Evolutionary conservation across 2,888 invertebrate genomes (phyloP).

Genomic region (Xanthia icteritia): DNA sequence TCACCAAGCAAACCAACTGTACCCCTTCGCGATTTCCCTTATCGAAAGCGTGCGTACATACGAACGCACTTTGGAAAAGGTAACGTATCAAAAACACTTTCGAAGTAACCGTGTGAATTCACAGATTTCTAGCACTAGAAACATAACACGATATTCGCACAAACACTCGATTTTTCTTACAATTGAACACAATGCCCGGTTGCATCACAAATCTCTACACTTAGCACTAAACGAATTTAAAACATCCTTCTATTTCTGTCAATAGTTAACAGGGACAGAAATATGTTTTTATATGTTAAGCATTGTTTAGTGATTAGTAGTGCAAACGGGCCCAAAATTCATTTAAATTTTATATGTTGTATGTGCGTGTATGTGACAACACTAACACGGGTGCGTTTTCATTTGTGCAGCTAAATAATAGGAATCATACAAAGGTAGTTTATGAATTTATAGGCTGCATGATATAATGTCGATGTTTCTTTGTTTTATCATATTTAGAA

Average conservation of each 20-base stretch:
- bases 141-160: slow-evolving; percentile 66
- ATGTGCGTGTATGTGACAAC: slow-evolving; percentile 67
- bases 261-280: neutral
- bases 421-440: slow-evolving; percentile 90
- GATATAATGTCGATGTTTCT: slow-evolving; percentile 56
- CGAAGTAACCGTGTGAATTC: slow-evolving; percentile 60
- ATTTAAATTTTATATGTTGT: slow-evolving; percentile 50
- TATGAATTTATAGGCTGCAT: slow-evolving; percentile 77
- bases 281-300: neutral
- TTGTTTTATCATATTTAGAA: slow-evolving; percentile 53
- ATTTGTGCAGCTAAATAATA: slow-evolving; percentile 91
- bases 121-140: slow-evolving; percentile 76
- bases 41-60: slow-evolving; percentile 99
- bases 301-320: slow-evolving; percentile 6
- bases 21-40: slow-evolving; percentile 99
- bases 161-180: slow-evolving; percentile 63
- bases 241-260: slow-evolving; percentile 7
- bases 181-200: slow-evolving; percentile 36
- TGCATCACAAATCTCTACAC: slow-evolving; percentile 6
- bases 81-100: slow-evolving; percentile 81
- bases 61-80: slow-evolving; percentile 99
- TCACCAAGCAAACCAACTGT: slow-evolving; percentile 99
- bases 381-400: slow-evolving; percentile 88
- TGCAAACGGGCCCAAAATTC: slow-evolving; percentile 15
- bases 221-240: neutral